Base-by-base conservation (phyloP, 2,888 invertebrate species). In the Pocota personata region DNA sequence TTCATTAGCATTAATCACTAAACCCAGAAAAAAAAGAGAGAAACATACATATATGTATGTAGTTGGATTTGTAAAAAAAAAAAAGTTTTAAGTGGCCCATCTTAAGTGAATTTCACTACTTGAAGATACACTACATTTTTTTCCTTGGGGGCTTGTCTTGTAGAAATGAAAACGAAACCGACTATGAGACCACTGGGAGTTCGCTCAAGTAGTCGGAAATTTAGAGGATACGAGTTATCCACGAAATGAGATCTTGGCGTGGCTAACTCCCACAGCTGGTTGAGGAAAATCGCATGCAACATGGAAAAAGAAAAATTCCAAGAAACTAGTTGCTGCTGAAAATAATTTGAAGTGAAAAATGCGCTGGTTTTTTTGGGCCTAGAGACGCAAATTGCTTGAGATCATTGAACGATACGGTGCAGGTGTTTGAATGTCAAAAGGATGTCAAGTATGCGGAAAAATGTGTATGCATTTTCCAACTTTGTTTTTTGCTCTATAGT, bases 261-360 rank as follows among this genome's bases (percentile, higher is more conserved):
- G 80, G 80, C 66, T 73, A 72, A 76, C 76, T 79, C 76, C 86
- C 86, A 86, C 86, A 76, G 57, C 80, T 48, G 60, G 35, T 35
- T 75, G 69, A 40, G 12, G 27, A 75, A 73, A 79, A 71, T 75
- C 40, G 58, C 71, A 80, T 69, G 24, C 71, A 58, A 64, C 32
- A 30, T 72, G 58, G 21, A n/a, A 10, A 27, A 27, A 48, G 27
- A 48, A 60, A 52, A 62, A 62, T 27, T 64, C 3, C 64, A 48
- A 40, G 32, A 52, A 75, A 67, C 79, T 58, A 24, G 79, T 58
- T 72, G 24, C 37, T 40, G 16, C 7, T 35, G 21, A 8, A 30
- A 37, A 76, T 30, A 58, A 57, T 66, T 66, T 37, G 24, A 46
- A 76, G 24, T 57, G 35, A 64, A 72, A 64, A 57, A 62, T 24